These are phyloP conservation scores for Hyperoplus immaculatus DNA, from an alignment of 2,797 vertebrate species.

Conservation along the genomic window DNA sequence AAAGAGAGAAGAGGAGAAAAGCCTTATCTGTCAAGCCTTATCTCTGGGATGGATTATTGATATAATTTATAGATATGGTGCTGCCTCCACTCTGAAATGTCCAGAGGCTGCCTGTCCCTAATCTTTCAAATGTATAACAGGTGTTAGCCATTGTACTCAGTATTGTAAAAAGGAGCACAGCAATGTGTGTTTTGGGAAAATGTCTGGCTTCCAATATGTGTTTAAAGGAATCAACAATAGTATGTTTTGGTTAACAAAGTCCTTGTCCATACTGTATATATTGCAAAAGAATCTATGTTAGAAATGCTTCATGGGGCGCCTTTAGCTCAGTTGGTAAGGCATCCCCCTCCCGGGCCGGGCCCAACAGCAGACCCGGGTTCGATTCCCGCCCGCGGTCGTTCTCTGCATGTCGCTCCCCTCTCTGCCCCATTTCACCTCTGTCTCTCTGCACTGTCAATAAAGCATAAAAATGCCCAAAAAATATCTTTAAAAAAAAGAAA, in stretches of 20 bases:
- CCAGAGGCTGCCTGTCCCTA: slow-evolving; percentile 14
- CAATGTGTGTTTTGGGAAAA: background rate
- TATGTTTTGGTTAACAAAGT: background rate
- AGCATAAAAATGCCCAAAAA: no score
- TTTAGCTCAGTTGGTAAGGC: no score
- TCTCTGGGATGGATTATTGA: slow-evolving; percentile 28
- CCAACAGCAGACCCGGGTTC: no score
- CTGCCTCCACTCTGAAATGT: slow-evolving; percentile 26
- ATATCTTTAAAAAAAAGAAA: no score
- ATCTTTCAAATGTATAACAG: slow-evolving; percentile 19
- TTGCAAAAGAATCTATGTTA: background rate
- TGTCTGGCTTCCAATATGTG: background rate
- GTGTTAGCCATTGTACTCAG: background rate
- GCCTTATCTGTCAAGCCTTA: slow-evolving; percentile 4
- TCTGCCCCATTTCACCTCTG: no score
- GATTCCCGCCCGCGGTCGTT: no score
- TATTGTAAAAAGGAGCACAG: background rate
- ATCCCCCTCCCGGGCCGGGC: no score
- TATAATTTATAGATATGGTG: slow-evolving; percentile 19
- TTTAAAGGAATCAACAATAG: background rate
- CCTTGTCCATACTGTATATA: background rate
- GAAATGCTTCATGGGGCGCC: no score
- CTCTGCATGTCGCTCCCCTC: no score
- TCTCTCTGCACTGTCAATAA: no score
- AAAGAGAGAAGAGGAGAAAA: background rate